Conservation (phyloP, 2,888 invertebrate species). For the Stratiomys singularior region DNA sequence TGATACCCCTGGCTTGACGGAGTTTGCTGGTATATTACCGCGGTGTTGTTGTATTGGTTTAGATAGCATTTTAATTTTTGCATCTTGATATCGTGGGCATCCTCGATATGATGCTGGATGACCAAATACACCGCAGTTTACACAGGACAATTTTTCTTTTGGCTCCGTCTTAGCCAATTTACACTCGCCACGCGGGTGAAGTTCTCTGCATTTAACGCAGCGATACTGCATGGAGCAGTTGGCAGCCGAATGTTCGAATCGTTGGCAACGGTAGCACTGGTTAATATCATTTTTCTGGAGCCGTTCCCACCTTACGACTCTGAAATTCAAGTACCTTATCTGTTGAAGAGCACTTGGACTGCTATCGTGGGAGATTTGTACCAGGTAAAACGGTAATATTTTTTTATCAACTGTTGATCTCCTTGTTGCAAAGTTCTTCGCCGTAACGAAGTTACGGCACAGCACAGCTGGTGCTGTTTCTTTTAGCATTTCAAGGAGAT, state of each 20-base stretch:
- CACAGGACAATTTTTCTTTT: constrained; percentile 13
- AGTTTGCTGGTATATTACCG: neutral
- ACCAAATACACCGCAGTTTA: constrained; percentile 24
- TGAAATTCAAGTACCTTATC: constrained; percentile 2
- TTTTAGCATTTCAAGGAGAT: neutral
- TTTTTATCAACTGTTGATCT: neutral
- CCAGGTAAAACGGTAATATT: neutral
- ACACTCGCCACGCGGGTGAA: constrained; percentile 26
- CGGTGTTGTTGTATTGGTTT: neutral
- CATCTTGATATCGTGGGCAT: constrained; percentile 23
- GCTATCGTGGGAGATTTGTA: neutral
- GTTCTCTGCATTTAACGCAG: constrained; percentile 31
- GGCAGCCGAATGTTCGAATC: constrained; percentile 34
- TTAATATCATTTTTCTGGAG: neutral
- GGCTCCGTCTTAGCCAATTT: neutral
- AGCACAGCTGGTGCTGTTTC: neutral
- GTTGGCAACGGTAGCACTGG: constrained; percentile 36
- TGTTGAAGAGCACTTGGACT: neutral
- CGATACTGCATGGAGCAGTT: constrained; percentile 41
- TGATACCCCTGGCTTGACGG: neutral
- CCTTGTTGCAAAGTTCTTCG: neutral
- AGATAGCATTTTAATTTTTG: neutral
- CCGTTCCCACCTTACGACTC: neutral
- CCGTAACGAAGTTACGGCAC: neutral
- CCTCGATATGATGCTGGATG: constrained; percentile 35